Evolutionary conservation across 2,888 invertebrate genomes (phyloP), one percentile per base, ranked within the genome.

Genomic region (Lycia hirtaria): DNA sequence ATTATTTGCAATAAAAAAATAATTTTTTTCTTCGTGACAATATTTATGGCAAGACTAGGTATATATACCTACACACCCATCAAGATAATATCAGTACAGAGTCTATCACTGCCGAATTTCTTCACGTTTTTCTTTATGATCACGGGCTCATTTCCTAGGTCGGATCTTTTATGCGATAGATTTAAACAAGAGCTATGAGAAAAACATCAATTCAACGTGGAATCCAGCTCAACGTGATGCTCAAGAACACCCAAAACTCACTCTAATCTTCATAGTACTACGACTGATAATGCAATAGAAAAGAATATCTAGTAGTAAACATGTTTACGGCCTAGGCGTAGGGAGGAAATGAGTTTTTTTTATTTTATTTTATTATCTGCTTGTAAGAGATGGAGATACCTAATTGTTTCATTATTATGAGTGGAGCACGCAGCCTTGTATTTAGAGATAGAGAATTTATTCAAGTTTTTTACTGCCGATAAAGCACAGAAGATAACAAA

Each of bases 311-410:
- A 40, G 69, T 62, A 58, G 72, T 75, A 75, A 78, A 77, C 74
- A 76, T 76, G 76, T 78, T 78, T 75, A 73, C 76, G 61, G 56
- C 62, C 60, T 56, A 55, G 62, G 56, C 56, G 59, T 61, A 61
- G 58, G 56, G 65, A 54, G 49, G 33, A 65, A 71, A 71, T 66
- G 58, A 62, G 59, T 64, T 68, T 65, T 60, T 71, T 71, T 65
- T 60, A 69, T 71, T 69, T 69, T 58, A 58, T 64, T 64, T 57
- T 62, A 58, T 65, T 65, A 59, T 60, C 51, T 45, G 32, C 41
- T 26, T 40, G 48, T 51, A 57, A 28, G 51, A 50, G 48, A 56
- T 56, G 32, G 30, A 64, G 62, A 64, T 67, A n/a, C n/a, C n/a
- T n/a, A 68, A 64, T 65, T 64, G 63, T 51, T 59, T 22, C 58